Evolutionary conservation across 1,140 invertebrate genomes (phyloP).

Genomic region (Gryon sp.): DNA sequence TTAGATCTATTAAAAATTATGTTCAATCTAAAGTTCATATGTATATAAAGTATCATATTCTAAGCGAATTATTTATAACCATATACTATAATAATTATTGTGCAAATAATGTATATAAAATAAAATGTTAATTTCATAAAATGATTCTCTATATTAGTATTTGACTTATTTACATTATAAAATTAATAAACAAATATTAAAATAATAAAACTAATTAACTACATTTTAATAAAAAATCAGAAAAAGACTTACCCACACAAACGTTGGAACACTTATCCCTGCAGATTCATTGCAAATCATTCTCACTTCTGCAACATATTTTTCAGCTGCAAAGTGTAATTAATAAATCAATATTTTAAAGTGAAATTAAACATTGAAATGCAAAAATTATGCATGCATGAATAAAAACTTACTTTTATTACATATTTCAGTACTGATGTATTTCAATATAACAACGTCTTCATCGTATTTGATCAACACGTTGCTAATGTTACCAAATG

Average conservation of each 20-base stretch:
- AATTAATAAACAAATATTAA: too few relatives aligned
- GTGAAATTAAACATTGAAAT: neutral
- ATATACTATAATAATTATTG: too few relatives aligned
- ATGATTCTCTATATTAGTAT: too few relatives aligned
- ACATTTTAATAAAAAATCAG: too few relatives aligned
- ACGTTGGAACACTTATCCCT: constrained; percentile 58
- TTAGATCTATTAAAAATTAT: too few relatives aligned
- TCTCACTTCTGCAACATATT: constrained; percentile 58
- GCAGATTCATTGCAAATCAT: constrained; percentile 63
- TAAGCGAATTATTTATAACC: too few relatives aligned
- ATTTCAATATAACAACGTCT: constrained; percentile 65
- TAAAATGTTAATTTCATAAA: too few relatives aligned
- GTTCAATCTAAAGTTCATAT: too few relatives aligned
- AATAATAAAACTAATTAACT: constrained; percentile 1
- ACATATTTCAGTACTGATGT: constrained; percentile 66
- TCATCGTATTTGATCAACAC: constrained; percentile 68
- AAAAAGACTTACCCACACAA: constrained; percentile 67
- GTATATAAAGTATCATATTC: too few relatives aligned
- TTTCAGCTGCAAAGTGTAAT: constrained; percentile 7
- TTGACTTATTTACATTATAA: too few relatives aligned
- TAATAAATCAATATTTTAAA: neutral
- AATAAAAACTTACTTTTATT: constrained; percentile 58
- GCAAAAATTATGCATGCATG: neutral
- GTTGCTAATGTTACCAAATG: constrained; percentile 64
- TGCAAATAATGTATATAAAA: too few relatives aligned